Percentiles rank a stretch among this genome's conserved stretches.
These are phyloP conservation scores for Esox lucius DNA, from an alignment of 2,797 vertebrate species.

Conservation along the genomic window DNA sequence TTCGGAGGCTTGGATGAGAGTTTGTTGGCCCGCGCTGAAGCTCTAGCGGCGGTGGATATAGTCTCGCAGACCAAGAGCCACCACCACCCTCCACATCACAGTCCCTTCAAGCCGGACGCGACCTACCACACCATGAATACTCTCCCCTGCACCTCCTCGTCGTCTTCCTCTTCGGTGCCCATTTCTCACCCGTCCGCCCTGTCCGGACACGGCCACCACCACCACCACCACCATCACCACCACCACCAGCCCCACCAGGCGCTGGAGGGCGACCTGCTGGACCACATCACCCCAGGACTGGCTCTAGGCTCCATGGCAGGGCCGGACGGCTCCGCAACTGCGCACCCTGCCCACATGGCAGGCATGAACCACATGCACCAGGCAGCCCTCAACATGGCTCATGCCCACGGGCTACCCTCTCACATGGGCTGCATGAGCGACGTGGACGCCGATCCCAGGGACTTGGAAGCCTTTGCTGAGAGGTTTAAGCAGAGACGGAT, in stretches of 20 bases:
- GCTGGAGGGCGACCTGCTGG: constrained; percentile 95
- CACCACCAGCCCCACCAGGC: constrained; percentile 96
- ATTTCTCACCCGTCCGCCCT: constrained; percentile 90
- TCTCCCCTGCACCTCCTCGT: constrained; percentile 92
- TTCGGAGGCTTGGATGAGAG: constrained; percentile 99
- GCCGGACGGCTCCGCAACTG: constrained; percentile 92
- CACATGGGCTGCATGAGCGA: constrained; percentile 97
- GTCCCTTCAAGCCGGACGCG: constrained; percentile 98
- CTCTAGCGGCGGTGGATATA: constrained; percentile 99
- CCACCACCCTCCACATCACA: constrained; percentile 96
- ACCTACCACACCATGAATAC: constrained; percentile 99
- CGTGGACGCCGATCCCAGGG: constrained; percentile 94
- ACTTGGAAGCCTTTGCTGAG: constrained; percentile 96
- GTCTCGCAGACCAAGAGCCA: constrained; percentile 97
- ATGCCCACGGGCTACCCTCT: constrained; percentile 90
- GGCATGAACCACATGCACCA: constrained; percentile 99
- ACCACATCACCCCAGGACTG: constrained; percentile 95
- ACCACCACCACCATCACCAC: constrained; percentile 92
- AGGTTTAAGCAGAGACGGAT: constrained; percentile 97
- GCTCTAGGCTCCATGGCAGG: constrained; percentile 91
- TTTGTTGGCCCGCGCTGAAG: constrained; percentile 98
- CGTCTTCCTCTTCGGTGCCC: constrained; percentile 88
- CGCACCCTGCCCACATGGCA: constrained; percentile 94
- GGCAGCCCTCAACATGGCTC: constrained; percentile 96
- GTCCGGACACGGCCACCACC: constrained; percentile 78